A percentile compares a stretch with the other conserved stretches of the same genome.
These are phyloP conservation scores for Actias luna DNA, from an alignment of 2,888 invertebrate genomes.

Conservation along the genomic window DNA sequence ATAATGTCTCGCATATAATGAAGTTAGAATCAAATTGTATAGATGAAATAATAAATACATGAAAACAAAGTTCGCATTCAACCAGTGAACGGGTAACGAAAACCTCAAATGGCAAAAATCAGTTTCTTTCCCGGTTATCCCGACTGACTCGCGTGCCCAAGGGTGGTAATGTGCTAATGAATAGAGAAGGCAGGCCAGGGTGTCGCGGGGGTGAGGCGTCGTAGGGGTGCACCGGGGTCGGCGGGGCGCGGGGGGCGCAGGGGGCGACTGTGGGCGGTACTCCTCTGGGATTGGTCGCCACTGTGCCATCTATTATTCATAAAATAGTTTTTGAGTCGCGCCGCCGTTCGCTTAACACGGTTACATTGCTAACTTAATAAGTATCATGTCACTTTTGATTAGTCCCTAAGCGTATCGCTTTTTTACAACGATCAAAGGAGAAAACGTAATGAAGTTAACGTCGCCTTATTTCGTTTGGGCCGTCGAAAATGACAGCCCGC, in stretches of 20 bases:
- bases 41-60: constrained; percentile 10
- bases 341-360: constrained; percentile 72
- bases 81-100: constrained; percentile 37
- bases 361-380: constrained; percentile 76
- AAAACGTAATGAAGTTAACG: constrained; percentile 50
- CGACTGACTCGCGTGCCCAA: constrained; percentile 56
- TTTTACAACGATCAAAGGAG: constrained; percentile 71
- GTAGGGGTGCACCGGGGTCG: constrained; percentile 32
- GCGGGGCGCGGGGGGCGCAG: constrained; percentile 31
- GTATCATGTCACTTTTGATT: constrained; percentile 81
- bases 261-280: constrained; percentile 61
- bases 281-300: constrained; percentile 78
- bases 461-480: constrained; percentile 58
- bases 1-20: too few relatives aligned
- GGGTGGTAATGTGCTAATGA: constrained; percentile 81
- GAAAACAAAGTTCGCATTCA: constrained; percentile 22
- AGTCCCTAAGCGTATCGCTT: constrained; percentile 54
- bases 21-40: constrained; percentile 6
- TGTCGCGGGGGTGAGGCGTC: constrained; percentile 36
- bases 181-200: constrained; percentile 66
- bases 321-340: constrained; percentile 82
- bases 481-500: constrained; percentile 59
- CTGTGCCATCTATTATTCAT: constrained; percentile 80
- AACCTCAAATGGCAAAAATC: constrained; percentile 60
- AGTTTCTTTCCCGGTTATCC: constrained; percentile 61